Conservation (phyloP, 2,113 vertebrate species). For the Colaptes auratus region DNA sequence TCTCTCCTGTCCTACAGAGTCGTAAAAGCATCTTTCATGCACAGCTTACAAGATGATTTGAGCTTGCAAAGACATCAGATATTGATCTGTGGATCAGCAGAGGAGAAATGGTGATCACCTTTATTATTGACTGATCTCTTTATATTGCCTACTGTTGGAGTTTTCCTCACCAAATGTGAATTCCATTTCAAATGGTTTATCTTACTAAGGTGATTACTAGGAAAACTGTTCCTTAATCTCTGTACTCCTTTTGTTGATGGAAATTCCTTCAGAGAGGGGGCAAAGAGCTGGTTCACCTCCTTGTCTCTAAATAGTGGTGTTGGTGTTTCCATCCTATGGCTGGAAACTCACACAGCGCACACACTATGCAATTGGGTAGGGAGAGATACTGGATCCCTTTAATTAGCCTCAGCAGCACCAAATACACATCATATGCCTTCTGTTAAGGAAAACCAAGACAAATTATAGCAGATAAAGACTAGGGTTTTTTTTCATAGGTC, state of each 20-base stretch:
- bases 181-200: neutral
- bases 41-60: neutral
- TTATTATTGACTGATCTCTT: neutral
- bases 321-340: fast-evolving
- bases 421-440: neutral
- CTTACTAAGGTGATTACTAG: neutral
- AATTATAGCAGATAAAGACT: neutral
- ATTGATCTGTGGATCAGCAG: neutral
- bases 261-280: neutral
- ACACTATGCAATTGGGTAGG: neutral
- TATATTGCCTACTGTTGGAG: neutral
- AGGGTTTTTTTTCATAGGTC: neutral
- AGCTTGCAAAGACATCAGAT: neutral
- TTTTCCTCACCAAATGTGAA: neutral
- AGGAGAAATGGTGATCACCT: neutral
- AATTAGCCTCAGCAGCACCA: neutral
- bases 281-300: neutral
- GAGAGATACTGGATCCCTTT: neutral
- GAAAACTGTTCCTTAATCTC: neutral
- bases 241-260: fast-evolving
- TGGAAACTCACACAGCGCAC: neutral
- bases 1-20: neutral
- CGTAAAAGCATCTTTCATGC: neutral
- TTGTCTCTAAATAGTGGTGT: too few species aligned
- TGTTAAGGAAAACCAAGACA: neutral